phyloP scores from a whole-genome alignment of 2,797 vertebrate species.

The Calcarius lapponicus region DNA sequence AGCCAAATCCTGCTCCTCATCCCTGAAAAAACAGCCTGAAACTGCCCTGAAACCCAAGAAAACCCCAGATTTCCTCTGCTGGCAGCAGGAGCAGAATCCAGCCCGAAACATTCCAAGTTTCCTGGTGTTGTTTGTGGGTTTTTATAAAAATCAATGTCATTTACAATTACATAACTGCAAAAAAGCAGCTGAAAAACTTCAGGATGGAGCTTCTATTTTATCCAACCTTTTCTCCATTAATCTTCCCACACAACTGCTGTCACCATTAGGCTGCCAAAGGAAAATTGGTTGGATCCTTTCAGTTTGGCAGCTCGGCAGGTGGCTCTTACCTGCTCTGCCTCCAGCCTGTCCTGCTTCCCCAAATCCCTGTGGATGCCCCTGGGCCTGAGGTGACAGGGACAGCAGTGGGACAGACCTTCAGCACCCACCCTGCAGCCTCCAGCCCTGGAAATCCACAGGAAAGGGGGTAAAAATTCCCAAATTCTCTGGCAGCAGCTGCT shows the following conservation, averaged over 20 bases:
- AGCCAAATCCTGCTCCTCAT: background rate
- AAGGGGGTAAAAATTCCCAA: background rate
- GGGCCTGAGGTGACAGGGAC: rapidly evolving
- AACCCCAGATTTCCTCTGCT: background rate
- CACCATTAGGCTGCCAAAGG: slow-evolving; percentile 47
- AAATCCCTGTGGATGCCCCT: rapidly evolving
- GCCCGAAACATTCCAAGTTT: background rate
- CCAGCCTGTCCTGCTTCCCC: background rate
- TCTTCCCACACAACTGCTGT: slow-evolving; percentile 68
- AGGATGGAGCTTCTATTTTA: slow-evolving; percentile 50
- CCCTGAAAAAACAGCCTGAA: background rate
- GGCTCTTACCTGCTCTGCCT: background rate
- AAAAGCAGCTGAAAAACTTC: slow-evolving; percentile 40
- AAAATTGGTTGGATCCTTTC: background rate
- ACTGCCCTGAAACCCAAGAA: background rate
- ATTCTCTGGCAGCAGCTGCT: rapidly evolving
- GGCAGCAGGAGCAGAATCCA: background rate
- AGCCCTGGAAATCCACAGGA: background rate
- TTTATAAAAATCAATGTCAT: slow-evolving; percentile 18
- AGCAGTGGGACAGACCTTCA: too few relatives aligned
- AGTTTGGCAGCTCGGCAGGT: slow-evolving; percentile 1
- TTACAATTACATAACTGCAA: slow-evolving; percentile 42
- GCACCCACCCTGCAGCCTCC: rapidly evolving
- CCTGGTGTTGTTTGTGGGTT: background rate
- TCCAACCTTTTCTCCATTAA: slow-evolving; percentile 61